Evolutionary conservation across 1,140 invertebrate species (phyloP), one percentile per base, ranked within the genome.

Genomic region (Platyscapa corneri): DNA sequence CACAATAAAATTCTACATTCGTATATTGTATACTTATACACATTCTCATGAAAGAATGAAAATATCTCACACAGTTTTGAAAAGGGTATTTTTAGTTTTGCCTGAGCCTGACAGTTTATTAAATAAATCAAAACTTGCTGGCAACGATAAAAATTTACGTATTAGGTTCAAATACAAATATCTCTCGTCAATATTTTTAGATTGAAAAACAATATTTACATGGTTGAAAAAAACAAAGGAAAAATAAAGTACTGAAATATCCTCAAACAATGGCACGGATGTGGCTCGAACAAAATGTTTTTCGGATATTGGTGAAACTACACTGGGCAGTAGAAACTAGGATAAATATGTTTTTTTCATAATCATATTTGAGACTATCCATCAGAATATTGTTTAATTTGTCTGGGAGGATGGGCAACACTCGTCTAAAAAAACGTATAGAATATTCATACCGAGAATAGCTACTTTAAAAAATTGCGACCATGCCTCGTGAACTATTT

Each of bases 401-500:
- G 3, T 3, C 30, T 70, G 16, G 34, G 16, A 70, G 3, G 32
- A 60, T 78, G 14, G 32, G 27, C 60, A 56, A 76, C 10, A n/a
- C 78, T 88, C 39, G 79, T 74, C 8, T 32, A 14, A 18, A 23
- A 76, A 86, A 89, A n/a, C n/a, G n/a, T n/a, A n/a, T n/a, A n/a
- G n/a, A 90, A 87, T 84, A 88, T 88, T 85, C 88, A 7, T 46
- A 12, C 85, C n/a, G n/a, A 80, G 84, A 46, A 75, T 72, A 78
- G 81, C 76, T 88, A 86, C 83, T 65, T 87, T 80, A 81, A 56
- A n/a, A 42, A 67, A 72, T 42, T 91, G 91, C 90, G 87, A 87
- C 92, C 92, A 93, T 93, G 92, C 92, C 92, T 92, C 91, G 92
- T 93, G 92, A 93, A 93, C 92, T 88, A 90, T 90, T 91, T 82